Percentiles rank a stretch among this genome's conserved stretches.
Evolutionary conservation across 2,888 invertebrate genomes (phyloP).

Genomic region (Venusia cambrica): DNA sequence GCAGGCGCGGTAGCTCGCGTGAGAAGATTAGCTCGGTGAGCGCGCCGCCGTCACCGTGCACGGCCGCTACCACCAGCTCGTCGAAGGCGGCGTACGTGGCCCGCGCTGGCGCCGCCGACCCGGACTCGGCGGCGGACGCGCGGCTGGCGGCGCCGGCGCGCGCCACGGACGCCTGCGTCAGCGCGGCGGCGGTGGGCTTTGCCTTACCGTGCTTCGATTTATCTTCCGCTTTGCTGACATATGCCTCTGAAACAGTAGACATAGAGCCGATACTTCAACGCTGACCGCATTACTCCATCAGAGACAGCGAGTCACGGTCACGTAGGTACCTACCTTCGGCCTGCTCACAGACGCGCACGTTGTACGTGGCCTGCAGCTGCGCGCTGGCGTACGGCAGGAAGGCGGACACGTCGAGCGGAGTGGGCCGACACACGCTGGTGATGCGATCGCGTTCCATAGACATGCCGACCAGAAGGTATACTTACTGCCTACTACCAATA

Average conservation of each 20-base stretch:
- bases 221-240: conserved; percentile 23
- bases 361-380: conserved; percentile 33
- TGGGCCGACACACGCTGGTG: conserved; percentile 16
- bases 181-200: background rate
- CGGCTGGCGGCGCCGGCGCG: conserved; percentile 2
- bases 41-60: conserved; percentile 18
- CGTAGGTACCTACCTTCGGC: conserved; percentile 16
- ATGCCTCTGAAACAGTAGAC: conserved; percentile 25
- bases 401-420: conserved; percentile 29
- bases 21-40: conserved; percentile 30
- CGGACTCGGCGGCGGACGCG: background rate
- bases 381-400: conserved; percentile 38
- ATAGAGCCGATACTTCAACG: too few species aligned
- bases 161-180: conserved; percentile 2
- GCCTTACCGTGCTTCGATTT: conserved; percentile 13
- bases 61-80: conserved; percentile 6
- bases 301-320: background rate
- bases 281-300: too few species aligned
- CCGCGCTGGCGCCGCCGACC: background rate
- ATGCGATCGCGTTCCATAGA: too few species aligned
- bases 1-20: conserved; percentile 28
- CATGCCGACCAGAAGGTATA: too few species aligned
- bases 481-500: too few species aligned
- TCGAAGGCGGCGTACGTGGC: background rate
- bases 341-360: conserved; percentile 20